Percentiles rank a stretch among this genome's conserved stretches.
Evolutionary conservation across 2,113 vertebrate genomes (phyloP).

Genomic region (Syrmaticus mikado): DNA sequence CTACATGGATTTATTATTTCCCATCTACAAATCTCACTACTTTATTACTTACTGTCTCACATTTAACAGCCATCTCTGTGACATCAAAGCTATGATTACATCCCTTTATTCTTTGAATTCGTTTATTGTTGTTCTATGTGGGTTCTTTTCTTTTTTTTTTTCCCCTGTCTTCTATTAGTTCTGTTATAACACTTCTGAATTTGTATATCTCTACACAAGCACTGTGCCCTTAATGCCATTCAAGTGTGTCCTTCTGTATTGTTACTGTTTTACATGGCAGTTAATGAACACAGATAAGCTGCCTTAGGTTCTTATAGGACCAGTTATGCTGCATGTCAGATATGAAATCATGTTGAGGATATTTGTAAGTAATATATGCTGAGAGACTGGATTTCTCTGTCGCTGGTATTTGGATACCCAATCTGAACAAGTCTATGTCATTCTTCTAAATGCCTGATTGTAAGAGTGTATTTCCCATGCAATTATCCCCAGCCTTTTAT

Average conservation of each 20-base stretch:
- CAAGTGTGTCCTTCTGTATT: not conserved
- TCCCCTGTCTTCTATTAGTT: not conserved
- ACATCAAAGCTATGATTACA: not conserved
- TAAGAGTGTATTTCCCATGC: not conserved
- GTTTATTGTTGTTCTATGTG: not conserved
- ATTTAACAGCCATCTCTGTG: not conserved
- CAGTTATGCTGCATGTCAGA: fast-evolving
- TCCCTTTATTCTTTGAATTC: not conserved
- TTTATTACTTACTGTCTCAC: not conserved
- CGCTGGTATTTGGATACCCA: not conserved
- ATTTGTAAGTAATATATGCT: not conserved
- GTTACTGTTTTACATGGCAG: not conserved
- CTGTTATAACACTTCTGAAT: not conserved
- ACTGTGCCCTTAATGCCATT: not conserved
- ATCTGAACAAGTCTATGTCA: not conserved
- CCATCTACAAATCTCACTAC: not conserved
- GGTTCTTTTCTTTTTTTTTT: not conserved
- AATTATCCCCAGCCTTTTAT: fast-evolving
- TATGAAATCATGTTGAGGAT: not conserved
- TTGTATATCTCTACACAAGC: not conserved
- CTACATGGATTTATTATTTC: not conserved
- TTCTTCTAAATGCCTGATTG: not conserved
- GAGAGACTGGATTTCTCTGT: not conserved
- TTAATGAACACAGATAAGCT: not conserved
- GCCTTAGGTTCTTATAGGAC: not conserved